phyloP scores from a whole-genome alignment of 2,113 vertebrate species.

The Cepphus grylle region DNA sequence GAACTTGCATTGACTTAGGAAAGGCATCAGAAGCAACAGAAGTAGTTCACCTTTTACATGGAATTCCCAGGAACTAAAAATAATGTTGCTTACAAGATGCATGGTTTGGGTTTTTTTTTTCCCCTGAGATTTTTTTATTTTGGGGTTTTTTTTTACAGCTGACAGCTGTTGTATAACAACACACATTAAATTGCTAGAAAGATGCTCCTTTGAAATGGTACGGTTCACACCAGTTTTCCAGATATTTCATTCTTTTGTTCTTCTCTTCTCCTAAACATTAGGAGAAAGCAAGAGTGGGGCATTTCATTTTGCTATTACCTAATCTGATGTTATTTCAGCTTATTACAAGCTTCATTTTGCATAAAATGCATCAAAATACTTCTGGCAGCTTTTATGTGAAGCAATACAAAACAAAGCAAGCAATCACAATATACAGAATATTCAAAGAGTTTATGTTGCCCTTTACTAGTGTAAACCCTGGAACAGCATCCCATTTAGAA shows the following conservation, averaged over 20 bases:
- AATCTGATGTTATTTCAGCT: not conserved
- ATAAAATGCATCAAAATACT: not conserved
- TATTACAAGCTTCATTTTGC: not conserved
- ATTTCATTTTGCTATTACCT: not conserved
- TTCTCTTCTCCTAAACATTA: not conserved
- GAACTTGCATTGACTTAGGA: not conserved
- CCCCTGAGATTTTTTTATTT: not conserved
- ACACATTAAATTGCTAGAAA: not conserved
- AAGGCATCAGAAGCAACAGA: not conserved
- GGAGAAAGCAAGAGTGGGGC: not conserved
- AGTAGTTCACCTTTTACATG: not conserved
- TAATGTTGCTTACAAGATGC: not conserved
- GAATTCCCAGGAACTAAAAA: not conserved
- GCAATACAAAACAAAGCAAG: not conserved
- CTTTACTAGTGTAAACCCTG: not conserved
- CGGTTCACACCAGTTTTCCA: not conserved
- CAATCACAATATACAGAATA: not conserved
- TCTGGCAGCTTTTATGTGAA: not conserved
- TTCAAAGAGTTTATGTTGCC: not conserved
- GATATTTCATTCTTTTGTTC: not conserved
- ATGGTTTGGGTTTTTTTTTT: fast-evolving
- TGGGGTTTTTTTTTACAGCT: not conserved
- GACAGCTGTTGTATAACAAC: not conserved
- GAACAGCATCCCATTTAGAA: not conserved
- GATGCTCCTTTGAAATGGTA: not conserved